Evolutionary conservation across 1,140 invertebrate species (phyloP).

Genomic region (Andrena cerasifolii): DNA sequence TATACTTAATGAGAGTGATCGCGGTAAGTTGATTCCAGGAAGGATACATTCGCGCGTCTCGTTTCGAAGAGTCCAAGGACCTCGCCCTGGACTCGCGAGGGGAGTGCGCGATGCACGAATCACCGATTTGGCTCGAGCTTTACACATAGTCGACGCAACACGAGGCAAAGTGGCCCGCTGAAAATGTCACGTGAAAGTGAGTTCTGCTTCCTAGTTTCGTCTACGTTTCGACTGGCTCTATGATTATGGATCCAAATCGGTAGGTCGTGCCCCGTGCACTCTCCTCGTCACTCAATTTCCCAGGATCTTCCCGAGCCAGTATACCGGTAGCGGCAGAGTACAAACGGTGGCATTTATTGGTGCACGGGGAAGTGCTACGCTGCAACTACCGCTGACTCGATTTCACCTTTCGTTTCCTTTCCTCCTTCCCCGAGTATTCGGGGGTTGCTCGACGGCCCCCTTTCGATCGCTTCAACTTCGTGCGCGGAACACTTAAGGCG

Average conservation of each 20-base stretch:
- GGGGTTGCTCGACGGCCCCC: too few relatives aligned
- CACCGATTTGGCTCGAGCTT: too few relatives aligned
- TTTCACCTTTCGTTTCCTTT: not conserved
- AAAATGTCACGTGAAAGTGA: too few relatives aligned
- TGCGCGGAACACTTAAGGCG: not conserved
- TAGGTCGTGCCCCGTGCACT: too few relatives aligned
- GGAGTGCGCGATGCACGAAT: too few relatives aligned
- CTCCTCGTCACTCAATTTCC: too few relatives aligned
- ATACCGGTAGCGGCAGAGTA: slow-evolving; percentile 10
- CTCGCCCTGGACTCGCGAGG: not conserved
- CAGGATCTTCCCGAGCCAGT: not conserved
- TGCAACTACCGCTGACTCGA: slow-evolving; percentile 4
- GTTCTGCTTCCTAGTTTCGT: too few relatives aligned
- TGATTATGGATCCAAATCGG: too few relatives aligned
- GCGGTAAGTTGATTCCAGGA: slow-evolving; percentile 1
- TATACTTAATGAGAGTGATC: not conserved
- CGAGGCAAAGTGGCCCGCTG: too few relatives aligned
- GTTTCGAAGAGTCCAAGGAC: not conserved
- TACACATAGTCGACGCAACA: too few relatives aligned
- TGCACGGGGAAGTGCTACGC: not conserved
- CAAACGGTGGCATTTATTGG: slow-evolving; percentile 30
- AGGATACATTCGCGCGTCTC: not conserved
- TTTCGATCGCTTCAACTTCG: not conserved
- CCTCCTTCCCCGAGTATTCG: too few relatives aligned
- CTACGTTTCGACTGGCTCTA: too few relatives aligned